Evolutionary conservation across 2,797 vertebrate genomes (phyloP), one percentile per base, ranked within the genome.

Genomic region (Loriculus beryllinus): DNA sequence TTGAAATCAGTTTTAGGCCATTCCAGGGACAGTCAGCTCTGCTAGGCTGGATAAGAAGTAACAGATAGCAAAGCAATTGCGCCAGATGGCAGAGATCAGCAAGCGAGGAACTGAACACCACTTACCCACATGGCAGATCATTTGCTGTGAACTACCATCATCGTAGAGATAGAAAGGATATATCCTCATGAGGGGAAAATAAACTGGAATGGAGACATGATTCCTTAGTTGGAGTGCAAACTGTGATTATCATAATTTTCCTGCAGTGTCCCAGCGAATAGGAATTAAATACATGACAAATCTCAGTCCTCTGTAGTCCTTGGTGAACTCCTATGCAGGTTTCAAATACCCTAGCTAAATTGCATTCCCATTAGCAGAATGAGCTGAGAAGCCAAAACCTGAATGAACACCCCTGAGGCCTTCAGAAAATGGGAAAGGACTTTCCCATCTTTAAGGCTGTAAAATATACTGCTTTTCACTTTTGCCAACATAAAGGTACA

Each of bases 11-110:
- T 83, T 89, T 76, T 48, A 71, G 70, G 47, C 54, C 31, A 43
- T 81, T 80, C 37, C 84, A 92, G 65, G 26, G 63, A 71, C 45
- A 81, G 47, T 39, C 47, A 86, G 59, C 45, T 90, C 59, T 74
- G 33, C 48, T 76, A 69, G 47, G 19, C 19, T 76, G 72, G 67
- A 42, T 93, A 70, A 82, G 80, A 92, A 76, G 29, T 68, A 92
- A 69, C 47, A 92, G 75, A 95, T 7, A 96, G 85, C n/a, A 86
- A 92, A 82, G 81, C 60, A 79, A 77, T 70, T 60, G 81, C 5
- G 3, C 82, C 95, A 95, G 95, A 94, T 93, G 92, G 94, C 82
- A 86, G 31, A 82, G 64, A 62, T 74, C 72, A 86, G 85, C 51
- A 45, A 90, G 85, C 10, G 45, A 84, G 70, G 77, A 94, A 84